Conservation (phyloP, 1,140 invertebrate species). For the Caenorhabditis brenneri region DNA sequence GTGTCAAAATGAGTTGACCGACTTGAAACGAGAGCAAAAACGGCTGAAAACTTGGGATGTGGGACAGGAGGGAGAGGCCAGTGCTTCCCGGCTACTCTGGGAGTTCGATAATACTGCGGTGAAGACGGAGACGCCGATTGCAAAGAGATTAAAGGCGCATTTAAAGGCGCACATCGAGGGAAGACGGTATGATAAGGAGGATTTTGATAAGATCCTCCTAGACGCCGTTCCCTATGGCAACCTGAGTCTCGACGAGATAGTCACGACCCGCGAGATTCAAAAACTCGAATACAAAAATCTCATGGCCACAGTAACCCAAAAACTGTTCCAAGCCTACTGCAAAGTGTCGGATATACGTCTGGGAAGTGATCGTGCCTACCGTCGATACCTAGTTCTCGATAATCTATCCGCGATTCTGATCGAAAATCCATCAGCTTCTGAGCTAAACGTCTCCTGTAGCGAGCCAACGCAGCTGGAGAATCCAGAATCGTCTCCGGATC, state of each 20-base stretch:
- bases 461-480: not conserved
- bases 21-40: conserved; percentile 44
- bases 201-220: conserved; percentile 40
- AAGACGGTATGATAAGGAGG: conserved; percentile 28
- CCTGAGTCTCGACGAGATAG: conserved; percentile 48
- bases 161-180: not conserved
- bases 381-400: conserved; percentile 39
- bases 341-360: conserved; percentile 41
- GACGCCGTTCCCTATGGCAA: conserved; percentile 48
- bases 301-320: conserved; percentile 6
- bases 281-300: conserved; percentile 43
- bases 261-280: conserved; percentile 46
- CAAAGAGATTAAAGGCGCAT: not conserved
- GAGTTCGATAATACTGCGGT: not conserved
- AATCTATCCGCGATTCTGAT: conserved; percentile 44
- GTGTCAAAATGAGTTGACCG: conserved; percentile 11
- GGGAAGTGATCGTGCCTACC: conserved; percentile 50
- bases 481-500: not conserved
- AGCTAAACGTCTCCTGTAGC: not conserved
- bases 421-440: conserved; percentile 7
- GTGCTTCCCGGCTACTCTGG: not conserved
- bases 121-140: not conserved
- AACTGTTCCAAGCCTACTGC: conserved; percentile 31
- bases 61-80: conserved; percentile 35
- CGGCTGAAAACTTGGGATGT: conserved; percentile 44